Evolutionary conservation across 2,888 invertebrate species (phyloP).

Genomic region (Cecidostiba fungosa): DNA sequence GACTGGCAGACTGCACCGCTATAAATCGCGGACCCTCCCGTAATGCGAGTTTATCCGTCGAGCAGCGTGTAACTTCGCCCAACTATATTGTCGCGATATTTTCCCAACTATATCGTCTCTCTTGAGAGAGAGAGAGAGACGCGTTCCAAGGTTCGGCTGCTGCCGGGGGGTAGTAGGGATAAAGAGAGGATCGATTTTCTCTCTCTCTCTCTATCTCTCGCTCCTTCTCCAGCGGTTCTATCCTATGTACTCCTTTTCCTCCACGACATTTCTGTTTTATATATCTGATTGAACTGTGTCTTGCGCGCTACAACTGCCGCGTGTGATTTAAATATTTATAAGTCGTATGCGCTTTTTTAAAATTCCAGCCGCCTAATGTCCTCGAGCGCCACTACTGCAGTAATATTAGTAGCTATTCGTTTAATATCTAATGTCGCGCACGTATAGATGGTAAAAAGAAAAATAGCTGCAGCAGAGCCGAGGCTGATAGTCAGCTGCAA

Average conservation of each 20-base stretch:
- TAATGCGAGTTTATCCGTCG: slow-evolving; percentile 71
- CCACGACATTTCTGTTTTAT: slow-evolving; percentile 49
- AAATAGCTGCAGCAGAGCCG: not conserved
- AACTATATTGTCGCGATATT: slow-evolving; percentile 70
- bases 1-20: slow-evolving; percentile 70
- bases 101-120: slow-evolving; percentile 67
- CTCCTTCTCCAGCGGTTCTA: slow-evolving; percentile 53
- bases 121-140: slow-evolving; percentile 14
- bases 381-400: no score
- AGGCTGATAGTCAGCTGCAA: slow-evolving; percentile 16
- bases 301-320: slow-evolving; percentile 1
- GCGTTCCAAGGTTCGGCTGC: slow-evolving; percentile 59
- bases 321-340: slow-evolving; percentile 50
- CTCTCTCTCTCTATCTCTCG: slow-evolving; percentile 13
- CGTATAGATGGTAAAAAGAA: no score
- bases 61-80: slow-evolving; percentile 68
- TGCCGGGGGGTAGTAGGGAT: slow-evolving; percentile 42
- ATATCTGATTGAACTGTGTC: slow-evolving; percentile 44
- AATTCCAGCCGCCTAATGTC: not conserved
- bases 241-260: slow-evolving; percentile 27
- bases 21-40: slow-evolving; percentile 69
- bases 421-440: slow-evolving; percentile 35
- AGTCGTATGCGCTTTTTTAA: not conserved
- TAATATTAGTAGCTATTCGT: no score
- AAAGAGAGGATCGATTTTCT: slow-evolving; percentile 62